Evolutionary conservation across 2,888 invertebrate genomes (phyloP).

Genomic region (Hanleya hanleyi): DNA sequence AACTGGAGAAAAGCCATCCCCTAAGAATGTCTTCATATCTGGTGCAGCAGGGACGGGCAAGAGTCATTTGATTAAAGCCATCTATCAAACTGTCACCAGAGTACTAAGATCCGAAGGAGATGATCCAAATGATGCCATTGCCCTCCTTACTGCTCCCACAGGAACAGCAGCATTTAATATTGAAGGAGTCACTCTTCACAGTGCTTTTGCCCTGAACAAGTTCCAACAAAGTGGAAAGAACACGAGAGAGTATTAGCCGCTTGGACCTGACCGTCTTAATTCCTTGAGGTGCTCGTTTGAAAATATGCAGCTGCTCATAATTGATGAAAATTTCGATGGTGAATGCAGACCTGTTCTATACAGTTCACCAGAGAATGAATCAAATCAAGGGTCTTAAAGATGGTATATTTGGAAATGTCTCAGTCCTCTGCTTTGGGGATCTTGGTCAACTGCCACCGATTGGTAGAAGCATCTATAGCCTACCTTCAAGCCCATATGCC

Average conservation of each 20-base stretch:
- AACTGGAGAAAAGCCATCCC: too few species aligned
- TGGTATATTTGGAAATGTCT: slow-evolving; percentile 32
- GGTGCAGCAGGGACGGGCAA: slow-evolving; percentile 41
- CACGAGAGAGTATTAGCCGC: slow-evolving; percentile 14
- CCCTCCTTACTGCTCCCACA: slow-evolving; percentile 37
- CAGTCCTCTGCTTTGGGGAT: slow-evolving; percentile 32
- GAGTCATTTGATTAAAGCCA: slow-evolving; percentile 32
- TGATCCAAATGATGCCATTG: slow-evolving; percentile 24
- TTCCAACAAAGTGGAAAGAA: slow-evolving; percentile 16
- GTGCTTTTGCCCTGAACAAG: slow-evolving; percentile 32
- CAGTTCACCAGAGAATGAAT: slow-evolving; percentile 36
- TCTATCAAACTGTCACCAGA: slow-evolving; percentile 35
- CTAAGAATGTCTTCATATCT: slow-evolving; percentile 28
- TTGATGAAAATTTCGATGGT: slow-evolving; percentile 46
- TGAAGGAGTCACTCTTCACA: slow-evolving; percentile 35
- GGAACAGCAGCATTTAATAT: slow-evolving; percentile 40
- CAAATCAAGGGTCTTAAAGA: slow-evolving; percentile 22
- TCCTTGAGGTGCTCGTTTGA: slow-evolving; percentile 19
- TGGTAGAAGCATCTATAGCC: neutral
- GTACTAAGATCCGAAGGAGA: slow-evolving; percentile 18
- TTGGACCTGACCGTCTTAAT: slow-evolving; percentile 24
- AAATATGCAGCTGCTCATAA: slow-evolving; percentile 28
- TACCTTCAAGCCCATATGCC: slow-evolving; percentile 10
- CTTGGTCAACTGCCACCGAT: slow-evolving; percentile 32
- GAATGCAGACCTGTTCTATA: slow-evolving; percentile 29